Conservation (phyloP, 2,888 invertebrate species). For the Strigamia crassipes region DNA sequence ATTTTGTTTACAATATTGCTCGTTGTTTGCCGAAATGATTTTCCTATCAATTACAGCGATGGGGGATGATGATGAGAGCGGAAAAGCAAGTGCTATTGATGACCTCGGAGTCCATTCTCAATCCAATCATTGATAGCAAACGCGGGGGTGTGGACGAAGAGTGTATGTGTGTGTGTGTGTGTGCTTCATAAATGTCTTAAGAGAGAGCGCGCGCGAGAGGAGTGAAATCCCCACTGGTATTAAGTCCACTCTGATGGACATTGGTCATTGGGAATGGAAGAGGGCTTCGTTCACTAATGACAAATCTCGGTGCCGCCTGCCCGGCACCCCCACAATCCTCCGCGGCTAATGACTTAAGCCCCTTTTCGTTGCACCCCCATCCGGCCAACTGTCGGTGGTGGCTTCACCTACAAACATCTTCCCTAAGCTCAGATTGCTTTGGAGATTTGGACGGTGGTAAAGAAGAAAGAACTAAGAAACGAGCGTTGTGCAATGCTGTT, state of each 20-base stretch:
- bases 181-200: conserved; percentile 17
- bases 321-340: conserved; percentile 16
- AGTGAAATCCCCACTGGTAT: conserved; percentile 16
- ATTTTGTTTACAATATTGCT: background rate
- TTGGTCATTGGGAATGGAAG: conserved; percentile 10
- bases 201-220: background rate
- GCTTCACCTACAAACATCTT: conserved; percentile 7
- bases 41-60: background rate
- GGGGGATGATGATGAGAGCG: background rate
- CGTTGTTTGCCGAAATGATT: background rate
- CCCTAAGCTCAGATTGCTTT: background rate
- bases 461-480: no score
- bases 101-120: conserved; percentile 16
- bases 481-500: no score
- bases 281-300: conserved; percentile 11
- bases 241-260: conserved; percentile 21
- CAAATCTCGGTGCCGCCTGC: conserved; percentile 21
- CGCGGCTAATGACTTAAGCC: conserved; percentile 21
- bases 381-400: background rate
- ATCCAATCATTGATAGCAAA: conserved; percentile 23
- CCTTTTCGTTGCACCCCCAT: conserved; percentile 18
- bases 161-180: no score
- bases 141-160: background rate
- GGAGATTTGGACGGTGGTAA: background rate
- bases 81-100: conserved; percentile 12